Base-by-base conservation (phyloP, 2,113 vertebrate genomes). In the Hippocampus barbouri region DNA sequence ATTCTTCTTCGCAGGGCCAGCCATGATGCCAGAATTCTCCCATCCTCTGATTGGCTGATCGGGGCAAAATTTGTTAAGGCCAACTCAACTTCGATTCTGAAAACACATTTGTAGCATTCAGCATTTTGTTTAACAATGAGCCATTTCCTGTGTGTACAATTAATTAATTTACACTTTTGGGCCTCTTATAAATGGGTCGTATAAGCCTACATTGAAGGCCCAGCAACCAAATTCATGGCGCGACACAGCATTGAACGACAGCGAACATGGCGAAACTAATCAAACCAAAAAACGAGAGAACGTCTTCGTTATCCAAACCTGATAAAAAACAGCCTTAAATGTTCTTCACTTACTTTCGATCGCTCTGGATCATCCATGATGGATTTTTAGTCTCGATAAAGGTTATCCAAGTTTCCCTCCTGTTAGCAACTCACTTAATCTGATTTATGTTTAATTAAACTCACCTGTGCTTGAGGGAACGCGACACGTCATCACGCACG, bases 341-440 rank as follows among this genome's bases (percentile, higher is more conserved):
- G 8, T 41, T 0, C 2, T 15, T 2, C 6, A 86, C 92, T 91
- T 88, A 92, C 92, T 66, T 85, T 60, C 57, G 76, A 79, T 43
- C 83, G 77, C 73, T 89, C 85, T 66, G 85, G 86, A 38, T 91
- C 91, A 72, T 80, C 88, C 92, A 92, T 88, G 53, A 8, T 74
- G 69, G 68, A 8, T 64, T 65, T 75, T 18, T 8, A 7, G 57
- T 1, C 68, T 56, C 51, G 40, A 49, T 79, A 5, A 70, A 75
- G 68, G 64, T 57, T 51, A 57, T 6, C 30, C 14, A 43, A 10
- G 59, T 68, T 69, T 15, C 68, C 76, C 61, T 71, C 64, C 56
- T 15, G 41, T 1, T 41, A 14, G 5, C 9, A 41, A 27, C 5
- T 72, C 25, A 25, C 23, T 59, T 27, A 25, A 27, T 59, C 71